Conservation (phyloP, 2,113 vertebrate genomes). For the Gymnogyps californianus region DNA sequence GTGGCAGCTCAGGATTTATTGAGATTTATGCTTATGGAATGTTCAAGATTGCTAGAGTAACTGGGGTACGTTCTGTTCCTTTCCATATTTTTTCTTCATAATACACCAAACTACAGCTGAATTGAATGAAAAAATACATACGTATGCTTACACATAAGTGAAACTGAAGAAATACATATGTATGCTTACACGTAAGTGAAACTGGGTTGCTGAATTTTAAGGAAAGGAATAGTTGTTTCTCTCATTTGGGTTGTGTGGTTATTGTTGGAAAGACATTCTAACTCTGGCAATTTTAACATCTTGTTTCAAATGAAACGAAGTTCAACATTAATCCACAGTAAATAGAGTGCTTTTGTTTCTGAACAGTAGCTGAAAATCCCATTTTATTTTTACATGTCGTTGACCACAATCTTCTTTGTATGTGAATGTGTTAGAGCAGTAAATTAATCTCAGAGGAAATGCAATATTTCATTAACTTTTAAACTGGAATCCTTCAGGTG, state of each 20-base stretch:
- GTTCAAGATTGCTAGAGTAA: constrained; percentile 94
- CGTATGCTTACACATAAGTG: background rate
- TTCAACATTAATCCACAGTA: background rate
- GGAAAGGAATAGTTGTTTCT: background rate
- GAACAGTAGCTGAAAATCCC: background rate
- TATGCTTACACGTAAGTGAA: background rate
- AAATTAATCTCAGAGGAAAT: background rate
- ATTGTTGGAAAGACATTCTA: background rate
- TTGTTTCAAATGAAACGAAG: background rate
- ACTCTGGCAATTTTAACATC: background rate
- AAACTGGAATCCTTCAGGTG: constrained; percentile 73
- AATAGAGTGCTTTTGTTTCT: background rate
- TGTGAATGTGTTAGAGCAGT: background rate
- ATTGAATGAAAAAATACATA: background rate
- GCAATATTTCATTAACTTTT: background rate
- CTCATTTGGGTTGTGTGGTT: background rate
- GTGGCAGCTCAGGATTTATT: constrained; percentile 86
- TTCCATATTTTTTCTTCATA: background rate
- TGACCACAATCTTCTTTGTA: background rate
- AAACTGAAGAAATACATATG: background rate
- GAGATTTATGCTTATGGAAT: constrained; percentile 97
- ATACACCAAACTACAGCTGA: background rate
- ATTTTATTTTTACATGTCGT: background rate
- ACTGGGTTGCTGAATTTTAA: background rate
- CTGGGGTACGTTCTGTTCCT: constrained; percentile 70